These are phyloP conservation scores for Lissocephala sabroskyi DNA, from an alignment of 2,888 invertebrate species.

Conservation along the genomic window DNA sequence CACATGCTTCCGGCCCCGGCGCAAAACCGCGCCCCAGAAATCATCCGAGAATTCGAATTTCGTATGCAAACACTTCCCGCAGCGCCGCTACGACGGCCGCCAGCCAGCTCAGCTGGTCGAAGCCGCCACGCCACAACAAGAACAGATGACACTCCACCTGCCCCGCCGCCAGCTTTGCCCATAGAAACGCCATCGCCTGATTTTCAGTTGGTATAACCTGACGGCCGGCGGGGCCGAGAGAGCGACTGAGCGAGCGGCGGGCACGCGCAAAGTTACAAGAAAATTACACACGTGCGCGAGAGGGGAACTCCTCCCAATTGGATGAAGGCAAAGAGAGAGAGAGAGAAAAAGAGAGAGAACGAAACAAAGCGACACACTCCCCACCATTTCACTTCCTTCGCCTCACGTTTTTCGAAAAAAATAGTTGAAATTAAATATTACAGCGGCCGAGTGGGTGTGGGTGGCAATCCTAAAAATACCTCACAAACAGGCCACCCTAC, in stretches of 20 bases:
- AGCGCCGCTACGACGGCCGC: no score
- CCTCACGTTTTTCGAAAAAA: no score
- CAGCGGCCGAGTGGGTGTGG: no score
- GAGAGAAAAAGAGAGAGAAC: slow-evolving; percentile 5
- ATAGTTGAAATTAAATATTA: no score
- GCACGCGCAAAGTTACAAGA: slow-evolving; percentile 5
- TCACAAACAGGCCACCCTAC: no score
- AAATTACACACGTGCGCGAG: neutral
- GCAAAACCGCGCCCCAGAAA: slow-evolving; percentile 42
- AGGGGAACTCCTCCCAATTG: slow-evolving; percentile 3
- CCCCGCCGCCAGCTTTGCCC: no score
- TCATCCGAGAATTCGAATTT: no score
- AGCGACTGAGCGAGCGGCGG: neutral
- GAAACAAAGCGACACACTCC: neutral
- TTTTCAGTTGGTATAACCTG: slow-evolving; percentile 65
- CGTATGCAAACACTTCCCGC: no score
- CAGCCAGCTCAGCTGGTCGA: slow-evolving; percentile 35
- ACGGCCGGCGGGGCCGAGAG: slow-evolving; percentile 3
- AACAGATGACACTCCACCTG: slow-evolving; percentile 43
- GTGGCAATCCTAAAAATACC: no score
- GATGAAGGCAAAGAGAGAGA: slow-evolving; percentile 14
- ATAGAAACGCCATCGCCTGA: slow-evolving; percentile 46
- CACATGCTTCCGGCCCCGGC: slow-evolving; percentile 21
- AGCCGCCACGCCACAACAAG: slow-evolving; percentile 27
- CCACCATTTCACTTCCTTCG: no score